Conservation (phyloP, 1,140 invertebrate genomes). For the Pogonomyrmex barbatus region DNA sequence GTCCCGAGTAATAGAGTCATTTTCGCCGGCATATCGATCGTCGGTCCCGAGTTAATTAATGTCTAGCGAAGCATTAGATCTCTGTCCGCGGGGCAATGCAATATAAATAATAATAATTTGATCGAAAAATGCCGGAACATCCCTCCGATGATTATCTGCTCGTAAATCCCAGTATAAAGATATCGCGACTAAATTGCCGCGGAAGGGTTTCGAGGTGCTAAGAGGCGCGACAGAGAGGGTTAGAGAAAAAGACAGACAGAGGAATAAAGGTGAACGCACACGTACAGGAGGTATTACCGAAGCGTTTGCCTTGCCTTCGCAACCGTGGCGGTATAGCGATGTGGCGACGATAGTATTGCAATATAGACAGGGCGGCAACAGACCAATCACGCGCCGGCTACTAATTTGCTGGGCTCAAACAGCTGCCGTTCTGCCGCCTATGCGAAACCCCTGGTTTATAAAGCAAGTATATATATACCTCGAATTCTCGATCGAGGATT, state of each 20-base stretch:
- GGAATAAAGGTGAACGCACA: constrained; percentile 65
- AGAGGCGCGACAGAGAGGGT: constrained; percentile 4
- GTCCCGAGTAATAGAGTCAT: constrained; percentile 83
- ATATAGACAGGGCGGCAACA: constrained; percentile 85
- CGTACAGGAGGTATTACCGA: constrained; percentile 62
- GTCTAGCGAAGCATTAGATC: constrained; percentile 64
- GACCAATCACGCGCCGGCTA: constrained; percentile 86
- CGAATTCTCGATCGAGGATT: constrained; percentile 80
- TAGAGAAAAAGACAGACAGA: constrained; percentile 25
- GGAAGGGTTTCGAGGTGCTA: constrained; percentile 66
- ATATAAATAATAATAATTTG: constrained; percentile 86
- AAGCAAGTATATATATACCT: constrained; percentile 78
- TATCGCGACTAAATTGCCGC: constrained; percentile 85
- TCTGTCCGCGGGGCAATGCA: constrained; percentile 74
- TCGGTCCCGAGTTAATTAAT: constrained; percentile 80
- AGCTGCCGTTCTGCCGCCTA: constrained; percentile 86
- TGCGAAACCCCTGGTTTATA: constrained; percentile 80
- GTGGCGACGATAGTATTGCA: constrained; percentile 76
- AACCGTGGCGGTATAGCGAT: constrained; percentile 64
- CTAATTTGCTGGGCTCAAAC: constrained; percentile 86
- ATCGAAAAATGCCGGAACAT: constrained; percentile 84
- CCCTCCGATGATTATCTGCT: constrained; percentile 86
- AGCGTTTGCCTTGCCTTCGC: constrained; percentile 65
- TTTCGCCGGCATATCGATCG: constrained; percentile 75
- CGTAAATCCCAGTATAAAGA: constrained; percentile 85